A percentile compares a stretch with the other conserved stretches of the same genome.
Conservation (phyloP, 1,140 invertebrate genomes). For the Hylaeus volcanicus region DNA sequence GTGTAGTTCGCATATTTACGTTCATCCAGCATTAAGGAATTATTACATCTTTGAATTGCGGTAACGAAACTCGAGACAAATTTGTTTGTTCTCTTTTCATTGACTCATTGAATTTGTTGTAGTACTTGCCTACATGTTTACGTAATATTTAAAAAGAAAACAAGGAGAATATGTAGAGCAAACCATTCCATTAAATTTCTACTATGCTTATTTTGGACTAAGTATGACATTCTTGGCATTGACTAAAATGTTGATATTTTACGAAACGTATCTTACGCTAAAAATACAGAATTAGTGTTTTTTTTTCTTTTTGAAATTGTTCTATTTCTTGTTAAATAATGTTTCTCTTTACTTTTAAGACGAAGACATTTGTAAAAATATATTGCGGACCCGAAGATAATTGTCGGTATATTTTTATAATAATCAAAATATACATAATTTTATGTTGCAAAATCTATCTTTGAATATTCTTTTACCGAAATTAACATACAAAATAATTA, state of each 20-base stretch:
- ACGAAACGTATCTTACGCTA: constrained; percentile 1
- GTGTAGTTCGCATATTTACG: not conserved
- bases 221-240: constrained; percentile 1
- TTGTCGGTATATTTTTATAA: constrained; percentile 37
- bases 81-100: constrained; percentile 5
- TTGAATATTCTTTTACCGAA: constrained; percentile 16
- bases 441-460: constrained; percentile 6
- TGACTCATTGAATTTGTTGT: constrained; percentile 7
- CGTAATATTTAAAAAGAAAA: constrained; percentile 12
- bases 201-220: constrained; percentile 35
- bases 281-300: constrained; percentile 5
- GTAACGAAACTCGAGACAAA: not conserved
- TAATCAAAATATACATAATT: constrained; percentile 30
- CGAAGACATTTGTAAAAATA: constrained; percentile 23
- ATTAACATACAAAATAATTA: constrained; percentile 18
- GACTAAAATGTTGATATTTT: constrained; percentile 5
- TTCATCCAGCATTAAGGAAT: constrained; percentile 3
- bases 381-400: constrained; percentile 9
- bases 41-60: constrained; percentile 9
- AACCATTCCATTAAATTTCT: constrained; percentile 45
- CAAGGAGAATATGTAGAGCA: constrained; percentile 34
- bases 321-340: constrained; percentile 18
- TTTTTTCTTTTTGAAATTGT: not conserved
- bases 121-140: constrained; percentile 31
- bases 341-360: constrained; percentile 31